Conservation (phyloP, 2,888 invertebrate species). For the Drosophila recens region DNA sequence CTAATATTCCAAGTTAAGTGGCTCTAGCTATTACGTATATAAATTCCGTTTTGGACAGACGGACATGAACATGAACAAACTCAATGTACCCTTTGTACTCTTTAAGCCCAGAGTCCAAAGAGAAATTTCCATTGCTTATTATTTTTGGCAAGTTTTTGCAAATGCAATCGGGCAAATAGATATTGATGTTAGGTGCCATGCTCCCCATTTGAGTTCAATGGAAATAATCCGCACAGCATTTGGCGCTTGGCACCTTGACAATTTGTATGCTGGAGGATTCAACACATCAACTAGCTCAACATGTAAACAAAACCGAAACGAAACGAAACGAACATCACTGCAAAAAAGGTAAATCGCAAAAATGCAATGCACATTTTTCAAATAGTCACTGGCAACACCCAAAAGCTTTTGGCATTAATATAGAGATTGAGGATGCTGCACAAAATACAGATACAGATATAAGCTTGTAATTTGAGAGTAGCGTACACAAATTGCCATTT, state of each 20-base stretch:
- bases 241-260: slow-evolving; percentile 78
- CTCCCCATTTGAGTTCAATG: slow-evolving; percentile 34
- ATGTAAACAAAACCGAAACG: slow-evolving; percentile 62
- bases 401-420: slow-evolving; percentile 64
- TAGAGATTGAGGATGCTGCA: slow-evolving; percentile 40
- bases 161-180: slow-evolving; percentile 65
- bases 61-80: background rate
- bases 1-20: too few species aligned
- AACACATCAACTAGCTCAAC: slow-evolving; percentile 49
- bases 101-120: background rate
- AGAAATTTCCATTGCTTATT: slow-evolving; percentile 33
- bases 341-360: slow-evolving; percentile 69
- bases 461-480: slow-evolving; percentile 73
- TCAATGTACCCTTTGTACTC: background rate
- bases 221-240: slow-evolving; percentile 60
- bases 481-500: slow-evolving; percentile 77
- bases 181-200: slow-evolving; percentile 62
- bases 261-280: slow-evolving; percentile 57
- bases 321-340: slow-evolving; percentile 24
- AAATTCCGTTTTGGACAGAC: too few species aligned
- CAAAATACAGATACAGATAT: slow-evolving; percentile 49
- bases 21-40: too few species aligned
- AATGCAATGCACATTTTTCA: slow-evolving; percentile 75
- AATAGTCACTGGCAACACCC: slow-evolving; percentile 60
- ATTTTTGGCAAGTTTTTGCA: slow-evolving; percentile 23